Base-by-base conservation (phyloP, 2,888 invertebrate genomes). In the Drosophila yooni region DNA sequence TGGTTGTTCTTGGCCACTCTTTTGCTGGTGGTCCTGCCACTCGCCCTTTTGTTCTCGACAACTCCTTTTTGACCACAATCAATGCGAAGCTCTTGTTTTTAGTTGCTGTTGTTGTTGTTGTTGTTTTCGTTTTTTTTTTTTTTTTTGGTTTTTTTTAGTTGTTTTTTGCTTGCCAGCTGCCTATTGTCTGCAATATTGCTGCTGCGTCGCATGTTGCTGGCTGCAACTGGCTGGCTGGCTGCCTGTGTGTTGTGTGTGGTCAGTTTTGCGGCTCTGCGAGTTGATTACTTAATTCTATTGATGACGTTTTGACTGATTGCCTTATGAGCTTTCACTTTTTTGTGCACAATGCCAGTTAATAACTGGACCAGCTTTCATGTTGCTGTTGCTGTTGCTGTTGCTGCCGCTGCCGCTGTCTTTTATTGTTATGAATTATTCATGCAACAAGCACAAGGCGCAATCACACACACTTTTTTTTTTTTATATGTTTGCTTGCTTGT, bases 221-320 rank as follows among this genome's bases (percentile, higher is more conserved):
- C 27, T 56, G 52, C 52, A 52, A 31, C 51, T 50, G 66, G 29
- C 27, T 50, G 51, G 51, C 46, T 54, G 50, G 15, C 18, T 46
- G 43, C 2, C 33, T 40, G 51, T 46, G 56, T 81, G 77, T 85
- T 83, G 80, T 85, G 84, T 84, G 84, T 83, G 85, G 85, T 83
- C 85, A 85, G 85, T 83, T 73, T 76, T 66, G 73, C 64, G 73
- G 66, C 69, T 57, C 74, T 33, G 50, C 78, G 75, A 84, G 76
- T 86, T 91, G 91, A 92, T 92, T 87, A 88, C 91, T 91, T 91
- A 91, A 92, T 91, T 91, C 89, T 85, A 90, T 90, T 88, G 91
- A 89, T 91, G 90, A 90, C 91, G 83, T 90, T 91, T 90, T 89
- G 83, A 81, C 82, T 88, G 88, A 89, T 88, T 88, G 88, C 89